A percentile compares a stretch with the other conserved stretches of the same genome.
Conservation (phyloP, 2,797 vertebrate genomes). For the Ctenopoma kingsleyae region DNA sequence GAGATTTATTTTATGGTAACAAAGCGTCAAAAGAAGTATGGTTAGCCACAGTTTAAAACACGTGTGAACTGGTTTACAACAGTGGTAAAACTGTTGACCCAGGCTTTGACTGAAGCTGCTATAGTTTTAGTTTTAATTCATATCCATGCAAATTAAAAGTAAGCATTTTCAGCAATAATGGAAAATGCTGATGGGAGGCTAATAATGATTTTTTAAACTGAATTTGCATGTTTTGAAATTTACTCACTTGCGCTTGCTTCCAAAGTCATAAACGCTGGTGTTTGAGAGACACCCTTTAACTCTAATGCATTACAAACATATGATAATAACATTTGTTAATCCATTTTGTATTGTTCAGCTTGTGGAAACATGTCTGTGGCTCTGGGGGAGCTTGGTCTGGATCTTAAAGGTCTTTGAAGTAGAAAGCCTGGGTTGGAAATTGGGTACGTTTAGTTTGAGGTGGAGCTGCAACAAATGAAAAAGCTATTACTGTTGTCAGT, state of each 20-base stretch:
- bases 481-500: conserved; percentile 6
- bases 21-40: not conserved
- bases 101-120: not conserved
- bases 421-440: too few relatives aligned
- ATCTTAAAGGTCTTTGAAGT: too few relatives aligned
- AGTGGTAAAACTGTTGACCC: not conserved
- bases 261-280: not conserved
- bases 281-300: too few relatives aligned
- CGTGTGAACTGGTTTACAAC: not conserved
- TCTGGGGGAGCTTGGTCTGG: too few relatives aligned
- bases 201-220: too few relatives aligned
- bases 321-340: too few relatives aligned
- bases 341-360: not conserved
- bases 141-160: not conserved
- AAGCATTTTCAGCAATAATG: not conserved
- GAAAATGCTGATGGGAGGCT: too few relatives aligned
- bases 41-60: not conserved
- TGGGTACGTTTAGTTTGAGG: too few relatives aligned
- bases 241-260: not conserved
- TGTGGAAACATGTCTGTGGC: too few relatives aligned
- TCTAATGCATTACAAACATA: too few relatives aligned
- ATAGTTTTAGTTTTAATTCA: too few relatives aligned
- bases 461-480: conserved; percentile 8
- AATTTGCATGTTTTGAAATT: too few relatives aligned
- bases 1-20: not conserved